These are phyloP conservation scores for Tetragonula carbonaria DNA, from an alignment of 2,888 invertebrate genomes.

Conservation along the genomic window DNA sequence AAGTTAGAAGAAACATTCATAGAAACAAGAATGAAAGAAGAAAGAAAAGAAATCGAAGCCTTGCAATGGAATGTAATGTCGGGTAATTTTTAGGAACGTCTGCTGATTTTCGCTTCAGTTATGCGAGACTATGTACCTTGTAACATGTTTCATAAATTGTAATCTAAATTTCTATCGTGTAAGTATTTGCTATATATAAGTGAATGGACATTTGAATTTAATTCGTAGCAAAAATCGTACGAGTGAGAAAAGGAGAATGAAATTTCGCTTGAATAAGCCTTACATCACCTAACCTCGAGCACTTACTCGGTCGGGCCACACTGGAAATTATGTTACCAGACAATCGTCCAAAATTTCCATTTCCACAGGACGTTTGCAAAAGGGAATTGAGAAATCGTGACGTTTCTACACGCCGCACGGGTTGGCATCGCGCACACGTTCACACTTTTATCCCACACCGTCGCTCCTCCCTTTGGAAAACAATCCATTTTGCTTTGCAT, in stretches of 20 bases:
- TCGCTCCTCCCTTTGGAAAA: slow-evolving; percentile 8
- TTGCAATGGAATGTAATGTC: no score
- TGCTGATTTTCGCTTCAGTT: no score
- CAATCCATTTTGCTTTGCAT: slow-evolving; percentile 45
- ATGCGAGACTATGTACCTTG: background rate
- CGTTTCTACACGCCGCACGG: background rate
- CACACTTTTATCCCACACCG: background rate
- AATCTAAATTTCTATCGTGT: no score
- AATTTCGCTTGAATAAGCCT: background rate
- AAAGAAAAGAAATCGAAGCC: no score
- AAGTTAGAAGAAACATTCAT: no score
- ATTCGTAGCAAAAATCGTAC: background rate
- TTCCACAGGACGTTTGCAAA: background rate
- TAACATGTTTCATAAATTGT: background rate
- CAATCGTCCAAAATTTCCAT: background rate
- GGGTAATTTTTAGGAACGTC: no score
- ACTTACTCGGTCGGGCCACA: background rate
- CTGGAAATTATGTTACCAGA: background rate
- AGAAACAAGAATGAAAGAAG: no score
- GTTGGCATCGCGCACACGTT: background rate
- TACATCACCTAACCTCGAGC: background rate
- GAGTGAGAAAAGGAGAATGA: background rate
- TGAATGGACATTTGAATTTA: background rate
- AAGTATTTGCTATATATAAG: no score
- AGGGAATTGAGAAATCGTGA: background rate